These are phyloP conservation scores for Nestor notabilis DNA, from an alignment of 2,113 vertebrate genomes.

Conservation along the genomic window DNA sequence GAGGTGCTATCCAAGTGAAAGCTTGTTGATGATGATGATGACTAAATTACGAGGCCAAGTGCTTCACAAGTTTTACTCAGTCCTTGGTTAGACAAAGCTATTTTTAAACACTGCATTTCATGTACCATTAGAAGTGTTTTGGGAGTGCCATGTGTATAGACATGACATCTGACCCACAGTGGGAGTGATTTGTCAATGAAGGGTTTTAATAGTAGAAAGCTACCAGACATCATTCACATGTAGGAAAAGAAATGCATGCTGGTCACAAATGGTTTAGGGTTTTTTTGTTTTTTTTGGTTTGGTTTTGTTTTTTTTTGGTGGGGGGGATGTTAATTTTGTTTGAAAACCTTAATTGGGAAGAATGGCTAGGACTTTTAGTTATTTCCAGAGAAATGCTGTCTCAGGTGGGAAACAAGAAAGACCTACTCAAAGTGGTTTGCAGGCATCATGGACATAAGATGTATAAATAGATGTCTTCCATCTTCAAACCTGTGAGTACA, in stretches of 20 bases:
- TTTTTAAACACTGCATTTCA: constrained; percentile 19
- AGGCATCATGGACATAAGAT: fast-evolving
- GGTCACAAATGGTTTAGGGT: neutral
- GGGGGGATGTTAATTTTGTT: neutral
- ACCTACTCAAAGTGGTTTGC: neutral
- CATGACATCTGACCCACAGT: neutral
- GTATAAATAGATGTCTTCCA: neutral
- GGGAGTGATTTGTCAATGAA: neutral
- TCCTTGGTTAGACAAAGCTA: neutral
- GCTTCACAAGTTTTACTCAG: constrained; percentile 19
- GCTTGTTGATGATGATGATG: constrained; percentile 53
- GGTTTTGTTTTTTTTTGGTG: no score
- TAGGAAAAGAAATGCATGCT: neutral
- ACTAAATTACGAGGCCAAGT: constrained; percentile 22
- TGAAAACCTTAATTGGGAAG: neutral
- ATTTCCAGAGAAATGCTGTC: neutral
- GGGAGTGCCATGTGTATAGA: neutral
- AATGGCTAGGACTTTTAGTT: neutral
- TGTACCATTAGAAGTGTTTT: neutral
- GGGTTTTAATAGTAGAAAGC: neutral
- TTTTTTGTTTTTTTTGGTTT: neutral
- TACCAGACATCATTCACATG: neutral
- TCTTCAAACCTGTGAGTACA: neutral
- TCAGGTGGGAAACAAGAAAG: neutral
- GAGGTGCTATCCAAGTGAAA: constrained; percentile 66